These are phyloP conservation scores for Plagodis pulveraria DNA, from an alignment of 2,888 invertebrate genomes.

Conservation along the genomic window DNA sequence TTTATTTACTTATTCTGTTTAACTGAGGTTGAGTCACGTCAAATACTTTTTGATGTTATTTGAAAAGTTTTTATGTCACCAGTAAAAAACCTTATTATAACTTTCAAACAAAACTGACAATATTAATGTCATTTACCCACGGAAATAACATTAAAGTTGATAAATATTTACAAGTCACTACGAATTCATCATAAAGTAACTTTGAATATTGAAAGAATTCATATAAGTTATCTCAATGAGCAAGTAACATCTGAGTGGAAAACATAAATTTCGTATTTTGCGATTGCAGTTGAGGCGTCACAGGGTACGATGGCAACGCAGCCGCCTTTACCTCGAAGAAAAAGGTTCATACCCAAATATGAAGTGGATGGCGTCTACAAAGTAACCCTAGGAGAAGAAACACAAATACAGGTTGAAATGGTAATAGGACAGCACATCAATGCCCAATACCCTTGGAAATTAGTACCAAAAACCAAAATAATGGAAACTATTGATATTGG, in stretches of 20 bases:
- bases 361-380: conserved; percentile 84
- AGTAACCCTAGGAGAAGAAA: conserved; percentile 81
- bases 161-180: background rate
- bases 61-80: no score
- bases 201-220: background rate
- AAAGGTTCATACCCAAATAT: conserved; percentile 77
- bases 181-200: background rate
- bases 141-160: background rate
- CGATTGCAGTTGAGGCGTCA: conserved; percentile 41
- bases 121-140: background rate
- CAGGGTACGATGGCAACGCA: background rate
- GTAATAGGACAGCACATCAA: conserved; percentile 88
- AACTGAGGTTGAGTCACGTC: no score
- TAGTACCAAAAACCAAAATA: conserved; percentile 85
- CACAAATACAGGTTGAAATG: conserved; percentile 86
- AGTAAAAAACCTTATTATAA: background rate
- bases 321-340: conserved; percentile 63
- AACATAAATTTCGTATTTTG: conserved; percentile 3
- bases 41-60: no score
- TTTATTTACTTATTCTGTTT: no score
- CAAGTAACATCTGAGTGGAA: background rate
- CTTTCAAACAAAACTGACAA: background rate
- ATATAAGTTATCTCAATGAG: background rate
- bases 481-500: conserved; percentile 86
- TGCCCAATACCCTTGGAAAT: conserved; percentile 90